Base-by-base conservation (phyloP, 2,113 vertebrate species). In the Periophthalmus modestus region DNA sequence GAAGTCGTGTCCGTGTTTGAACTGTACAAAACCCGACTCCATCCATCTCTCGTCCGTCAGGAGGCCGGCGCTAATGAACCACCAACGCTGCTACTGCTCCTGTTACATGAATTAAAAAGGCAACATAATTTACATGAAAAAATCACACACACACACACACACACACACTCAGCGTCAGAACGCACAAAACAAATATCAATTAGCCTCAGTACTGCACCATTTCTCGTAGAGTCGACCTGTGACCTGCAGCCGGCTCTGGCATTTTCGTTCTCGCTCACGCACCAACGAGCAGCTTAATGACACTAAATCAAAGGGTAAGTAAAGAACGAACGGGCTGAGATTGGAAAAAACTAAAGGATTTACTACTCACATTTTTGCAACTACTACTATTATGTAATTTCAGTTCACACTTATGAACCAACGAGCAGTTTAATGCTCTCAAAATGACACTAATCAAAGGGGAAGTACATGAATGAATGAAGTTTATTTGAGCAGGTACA, bases 101-200 rank as follows among this genome's bases (percentile, higher is more conserved):
- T 80, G 75, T 88, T 81, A 85, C 80, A 61, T 71, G 75, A 86
- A 90, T 89, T 75, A 80, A 87, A 88, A 82, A 72, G n/a, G 62
- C 48, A 21, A 7, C 65, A n/a, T 83, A 77, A 83, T 86, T 83
- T 82, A 84, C 77, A 88, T 82, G 78, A 68, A 81, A 88, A 86
- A n/a, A n/a, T n/a, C n/a, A n/a, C n/a, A 84, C 19, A 11, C 2
- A 10, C 73, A 79, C 78, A 72, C 46, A 62, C 21, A 43, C 67
- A 71, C 69, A 85, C 78, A 87, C 82, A 86, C 78, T 72, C 43
- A 0, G 66, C 62, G 80, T 72, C 74, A 62, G 80, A 75, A 77
- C 74, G 80, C 69, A 72, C 46, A 80, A 87, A 83, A 84, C 79
- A 87, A 80, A 86, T 81, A 82, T 84, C 69, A 83, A 75, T 85